Evolutionary conservation across 2,113 vertebrate genomes (phyloP).

Genomic region (Nycticebus coucang): DNA sequence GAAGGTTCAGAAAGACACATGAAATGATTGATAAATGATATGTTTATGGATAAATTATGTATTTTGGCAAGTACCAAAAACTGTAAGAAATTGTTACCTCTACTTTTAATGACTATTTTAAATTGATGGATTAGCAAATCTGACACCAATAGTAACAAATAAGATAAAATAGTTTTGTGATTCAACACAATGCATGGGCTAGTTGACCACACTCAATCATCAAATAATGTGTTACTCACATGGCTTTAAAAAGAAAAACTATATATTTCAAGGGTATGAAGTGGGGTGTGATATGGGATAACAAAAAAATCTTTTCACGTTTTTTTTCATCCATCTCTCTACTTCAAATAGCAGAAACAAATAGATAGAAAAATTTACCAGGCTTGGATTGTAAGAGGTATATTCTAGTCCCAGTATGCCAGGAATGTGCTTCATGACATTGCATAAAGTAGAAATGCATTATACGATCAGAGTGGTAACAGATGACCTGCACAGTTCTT

Average conservation of each 20-base stretch:
- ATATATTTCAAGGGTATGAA: not conserved
- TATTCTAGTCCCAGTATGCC: not conserved
- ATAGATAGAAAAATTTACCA: not conserved
- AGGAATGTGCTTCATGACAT: not conserved
- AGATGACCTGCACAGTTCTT: not conserved
- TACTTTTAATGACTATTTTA: slow-evolving; percentile 4
- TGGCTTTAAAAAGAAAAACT: not conserved
- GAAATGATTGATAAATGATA: not conserved
- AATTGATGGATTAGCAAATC: slow-evolving; percentile 44
- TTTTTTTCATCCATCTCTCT: not conserved
- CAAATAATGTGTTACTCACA: not conserved
- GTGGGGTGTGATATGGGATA: not conserved
- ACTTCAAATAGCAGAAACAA: not conserved
- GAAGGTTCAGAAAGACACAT: not conserved
- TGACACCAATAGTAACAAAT: slow-evolving; percentile 39
- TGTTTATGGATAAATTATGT: slow-evolving; percentile 51
- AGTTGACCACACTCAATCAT: not conserved
- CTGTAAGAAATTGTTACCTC: not conserved
- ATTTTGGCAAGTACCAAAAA: slow-evolving; percentile 57
- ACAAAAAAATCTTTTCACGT: not conserved
- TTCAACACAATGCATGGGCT: not conserved
- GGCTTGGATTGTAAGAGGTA: not conserved
- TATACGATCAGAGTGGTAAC: not conserved
- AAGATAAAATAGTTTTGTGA: slow-evolving; percentile 22
- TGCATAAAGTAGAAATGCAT: not conserved